Evolutionary conservation across 2,113 vertebrate species (phyloP).

Genomic region (Gopherus flavomarginatus): DNA sequence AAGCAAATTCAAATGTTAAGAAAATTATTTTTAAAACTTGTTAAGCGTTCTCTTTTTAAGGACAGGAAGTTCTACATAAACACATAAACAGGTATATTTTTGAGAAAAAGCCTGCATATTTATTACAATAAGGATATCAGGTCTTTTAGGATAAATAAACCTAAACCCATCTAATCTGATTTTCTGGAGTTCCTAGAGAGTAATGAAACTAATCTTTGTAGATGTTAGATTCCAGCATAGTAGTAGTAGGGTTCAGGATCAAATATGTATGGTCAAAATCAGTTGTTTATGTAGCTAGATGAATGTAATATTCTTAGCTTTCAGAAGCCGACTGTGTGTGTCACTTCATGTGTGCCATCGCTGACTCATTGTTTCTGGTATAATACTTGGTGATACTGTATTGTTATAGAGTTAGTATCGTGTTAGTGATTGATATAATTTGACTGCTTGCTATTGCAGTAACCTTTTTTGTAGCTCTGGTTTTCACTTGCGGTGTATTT

Average conservation of each 20-base stretch:
- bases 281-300: neutral
- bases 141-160: conserved; percentile 16
- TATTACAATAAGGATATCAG: neutral
- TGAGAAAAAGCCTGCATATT: neutral
- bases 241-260: neutral
- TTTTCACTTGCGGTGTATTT: conserved; percentile 16
- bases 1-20: neutral
- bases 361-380: neutral
- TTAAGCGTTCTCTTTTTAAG: neutral
- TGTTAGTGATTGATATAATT: neutral
- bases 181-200: conserved; percentile 1
- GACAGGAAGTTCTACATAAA: neutral
- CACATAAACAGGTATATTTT: neutral
- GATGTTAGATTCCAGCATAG: conserved; percentile 32
- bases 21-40: neutral
- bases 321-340: neutral
- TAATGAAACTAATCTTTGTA: neutral
- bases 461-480: conserved; percentile 6
- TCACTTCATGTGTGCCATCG: neutral
- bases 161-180: conserved; percentile 4
- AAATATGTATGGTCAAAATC: conserved; percentile 31
- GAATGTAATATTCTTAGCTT: neutral
- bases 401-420: neutral
- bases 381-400: neutral
- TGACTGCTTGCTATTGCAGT: neutral